These are phyloP conservation scores for Gymnoscopelus microlampas DNA, from an alignment of 2,797 vertebrate genomes.

Conservation along the genomic window DNA sequence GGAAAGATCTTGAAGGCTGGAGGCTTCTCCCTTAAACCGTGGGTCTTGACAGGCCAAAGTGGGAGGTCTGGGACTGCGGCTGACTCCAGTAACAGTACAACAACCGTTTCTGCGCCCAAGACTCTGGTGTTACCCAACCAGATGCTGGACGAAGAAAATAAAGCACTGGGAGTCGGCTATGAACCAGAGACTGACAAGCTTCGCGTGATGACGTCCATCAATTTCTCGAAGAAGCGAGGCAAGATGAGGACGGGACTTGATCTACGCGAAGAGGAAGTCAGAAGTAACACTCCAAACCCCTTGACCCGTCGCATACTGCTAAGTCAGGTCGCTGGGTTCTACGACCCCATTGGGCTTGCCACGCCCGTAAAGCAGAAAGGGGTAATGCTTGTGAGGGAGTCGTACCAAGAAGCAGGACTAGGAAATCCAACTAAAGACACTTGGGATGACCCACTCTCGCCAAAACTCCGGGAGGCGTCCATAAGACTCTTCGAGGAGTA, in stretches of 20 bases:
- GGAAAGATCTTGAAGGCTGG: conserved; percentile 27
- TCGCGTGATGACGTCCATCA: conserved; percentile 11
- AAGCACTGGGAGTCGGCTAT: conserved; percentile 17
- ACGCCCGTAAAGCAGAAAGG: conserved; percentile 2
- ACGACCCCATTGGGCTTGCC: conserved; percentile 1
- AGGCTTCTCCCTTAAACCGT: conserved; percentile 14
- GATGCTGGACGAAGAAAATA: conserved; percentile 17
- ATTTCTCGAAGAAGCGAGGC: conserved; percentile 18
- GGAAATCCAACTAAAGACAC: conserved; percentile 1
- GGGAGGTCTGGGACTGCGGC: neutral
- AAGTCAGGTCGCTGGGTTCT: conserved; percentile 9
- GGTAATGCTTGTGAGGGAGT: conserved; percentile 1
- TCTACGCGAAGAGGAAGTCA: neutral
- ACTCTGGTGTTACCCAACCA: conserved; percentile 24
- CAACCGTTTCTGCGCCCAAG: neutral
- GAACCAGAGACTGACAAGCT: conserved; percentile 19
- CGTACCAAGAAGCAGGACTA: neutral
- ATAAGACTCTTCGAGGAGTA: conserved; percentile 22
- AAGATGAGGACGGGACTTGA: conserved; percentile 15
- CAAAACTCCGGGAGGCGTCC: conserved; percentile 7
- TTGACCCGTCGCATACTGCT: neutral
- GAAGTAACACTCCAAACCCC: conserved; percentile 3
- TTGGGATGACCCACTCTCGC: conserved; percentile 20
- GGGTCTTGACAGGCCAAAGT: conserved; percentile 9
- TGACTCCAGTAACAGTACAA: neutral